phyloP scores from a whole-genome alignment of 1,140 invertebrate genomes.

The Drosophila melanica region DNA sequence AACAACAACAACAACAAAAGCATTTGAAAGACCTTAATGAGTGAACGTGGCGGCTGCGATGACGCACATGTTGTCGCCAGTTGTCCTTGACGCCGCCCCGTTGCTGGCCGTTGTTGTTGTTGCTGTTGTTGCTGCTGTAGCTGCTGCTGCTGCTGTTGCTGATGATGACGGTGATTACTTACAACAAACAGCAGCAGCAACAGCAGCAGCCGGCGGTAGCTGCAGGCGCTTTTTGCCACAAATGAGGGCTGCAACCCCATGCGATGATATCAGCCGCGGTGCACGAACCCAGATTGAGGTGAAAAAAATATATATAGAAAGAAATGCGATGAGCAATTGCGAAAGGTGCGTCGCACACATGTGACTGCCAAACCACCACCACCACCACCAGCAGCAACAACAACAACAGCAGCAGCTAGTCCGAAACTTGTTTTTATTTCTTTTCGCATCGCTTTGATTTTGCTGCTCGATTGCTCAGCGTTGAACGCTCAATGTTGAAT shows the following conservation, averaged over 20 bases:
- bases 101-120: constrained; percentile 6
- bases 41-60: constrained; percentile 71
- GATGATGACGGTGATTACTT: constrained; percentile 82
- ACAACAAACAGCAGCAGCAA: constrained; percentile 73
- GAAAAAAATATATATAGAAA: constrained; percentile 40
- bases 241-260: constrained; percentile 78
- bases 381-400: constrained; percentile 16
- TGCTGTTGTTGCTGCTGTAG: constrained; percentile 1
- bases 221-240: constrained; percentile 60
- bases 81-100: constrained; percentile 66
- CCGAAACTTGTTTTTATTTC: constrained; percentile 68
- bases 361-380: constrained; percentile 76
- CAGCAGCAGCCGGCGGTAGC: constrained; percentile 55
- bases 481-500: constrained; percentile 34
- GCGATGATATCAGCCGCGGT: constrained; percentile 69
- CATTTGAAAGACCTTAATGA: constrained; percentile 58
- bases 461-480: constrained; percentile 74
- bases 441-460: constrained; percentile 69
- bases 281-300: constrained; percentile 73
- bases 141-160: constrained; percentile 44
- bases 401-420: constrained; percentile 30
- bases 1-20: constrained; percentile 30
- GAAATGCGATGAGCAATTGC: constrained; percentile 48
- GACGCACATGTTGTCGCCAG: constrained; percentile 80
- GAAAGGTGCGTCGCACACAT: constrained; percentile 72